A percentile compares a stretch with the other conserved stretches of the same genome.
phyloP scores from a whole-genome alignment of 2,888 invertebrate species.

The Ceramica pisi region DNA sequence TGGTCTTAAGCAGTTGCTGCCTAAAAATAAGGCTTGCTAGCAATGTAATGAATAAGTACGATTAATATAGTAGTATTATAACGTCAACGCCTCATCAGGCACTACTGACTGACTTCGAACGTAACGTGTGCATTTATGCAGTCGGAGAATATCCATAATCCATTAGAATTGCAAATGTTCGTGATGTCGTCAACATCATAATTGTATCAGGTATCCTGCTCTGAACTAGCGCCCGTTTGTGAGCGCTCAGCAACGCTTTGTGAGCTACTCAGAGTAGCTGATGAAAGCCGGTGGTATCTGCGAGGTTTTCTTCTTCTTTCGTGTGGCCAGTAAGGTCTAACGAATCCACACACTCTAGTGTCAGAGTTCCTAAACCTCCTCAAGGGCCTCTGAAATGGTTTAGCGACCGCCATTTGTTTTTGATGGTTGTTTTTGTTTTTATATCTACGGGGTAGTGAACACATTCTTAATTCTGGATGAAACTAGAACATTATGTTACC shows the following conservation, averaged over 20 bases:
- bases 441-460: neutral
- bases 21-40: no score
- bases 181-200: neutral
- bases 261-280: neutral
- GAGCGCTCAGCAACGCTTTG: neutral
- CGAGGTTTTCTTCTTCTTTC: no score
- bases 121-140: neutral
- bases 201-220: neutral
- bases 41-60: neutral
- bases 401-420: no score
- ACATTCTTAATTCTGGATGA: neutral
- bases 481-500: neutral
- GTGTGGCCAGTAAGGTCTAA: no score
- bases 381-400: no score
- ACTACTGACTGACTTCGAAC: neutral
- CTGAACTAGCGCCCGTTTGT: neutral
- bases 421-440: no score
- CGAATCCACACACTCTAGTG: no score
- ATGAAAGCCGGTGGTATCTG: neutral
- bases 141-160: neutral
- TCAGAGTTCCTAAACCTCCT: no score
- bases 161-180: neutral
- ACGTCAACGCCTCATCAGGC: neutral
- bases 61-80: neutral
- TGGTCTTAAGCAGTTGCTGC: neutral